A percentile compares a stretch with the other conserved stretches of the same genome.
These are phyloP conservation scores for Octopus sinensis DNA, from an alignment of 1,140 invertebrate species.

Conservation along the genomic window DNA sequence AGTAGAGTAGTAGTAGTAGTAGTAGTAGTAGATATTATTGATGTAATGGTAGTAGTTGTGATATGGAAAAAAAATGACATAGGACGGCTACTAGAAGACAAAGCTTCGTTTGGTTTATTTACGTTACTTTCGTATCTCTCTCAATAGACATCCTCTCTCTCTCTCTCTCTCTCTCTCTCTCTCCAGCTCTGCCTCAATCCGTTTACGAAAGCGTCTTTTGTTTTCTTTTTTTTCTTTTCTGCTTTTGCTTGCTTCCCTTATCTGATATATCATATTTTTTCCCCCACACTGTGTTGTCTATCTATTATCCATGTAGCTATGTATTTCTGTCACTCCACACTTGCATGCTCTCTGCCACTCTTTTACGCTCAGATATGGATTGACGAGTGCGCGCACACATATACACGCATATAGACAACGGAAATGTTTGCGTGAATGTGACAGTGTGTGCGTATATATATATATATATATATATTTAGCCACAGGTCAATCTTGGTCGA, in stretches of 20 bases:
- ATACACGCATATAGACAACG: slow-evolving; percentile 51
- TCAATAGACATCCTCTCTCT: slow-evolving; percentile 9
- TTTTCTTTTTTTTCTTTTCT: slow-evolving; percentile 22
- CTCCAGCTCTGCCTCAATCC: slow-evolving; percentile 1
- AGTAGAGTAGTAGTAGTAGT: too few species aligned
- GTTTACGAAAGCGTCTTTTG: not conserved
- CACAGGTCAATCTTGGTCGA: too few species aligned
- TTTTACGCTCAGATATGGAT: slow-evolving; percentile 52
- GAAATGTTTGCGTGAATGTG: not conserved
- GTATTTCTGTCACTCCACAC: not conserved
- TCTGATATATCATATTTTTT: too few species aligned
- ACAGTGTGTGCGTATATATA: not conserved
- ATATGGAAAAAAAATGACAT: too few species aligned
- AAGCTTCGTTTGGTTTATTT: not conserved
- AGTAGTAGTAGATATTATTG: too few species aligned
- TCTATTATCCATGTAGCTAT: slow-evolving; percentile 28
- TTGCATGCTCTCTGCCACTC: slow-evolving; percentile 15
- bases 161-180: slow-evolving; percentile 10
- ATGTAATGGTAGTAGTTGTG: too few species aligned
- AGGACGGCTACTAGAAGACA: too few species aligned
- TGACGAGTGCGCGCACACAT: slow-evolving; percentile 63
- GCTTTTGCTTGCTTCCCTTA: slow-evolving; percentile 34
- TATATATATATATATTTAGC: too few species aligned
- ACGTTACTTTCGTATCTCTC: not conserved
- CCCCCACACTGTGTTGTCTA: too few species aligned